A percentile compares a stretch with the other conserved stretches of the same genome.
Evolutionary conservation across 2,888 invertebrate species (phyloP).

Genomic region (Diabrotica balteata): DNA sequence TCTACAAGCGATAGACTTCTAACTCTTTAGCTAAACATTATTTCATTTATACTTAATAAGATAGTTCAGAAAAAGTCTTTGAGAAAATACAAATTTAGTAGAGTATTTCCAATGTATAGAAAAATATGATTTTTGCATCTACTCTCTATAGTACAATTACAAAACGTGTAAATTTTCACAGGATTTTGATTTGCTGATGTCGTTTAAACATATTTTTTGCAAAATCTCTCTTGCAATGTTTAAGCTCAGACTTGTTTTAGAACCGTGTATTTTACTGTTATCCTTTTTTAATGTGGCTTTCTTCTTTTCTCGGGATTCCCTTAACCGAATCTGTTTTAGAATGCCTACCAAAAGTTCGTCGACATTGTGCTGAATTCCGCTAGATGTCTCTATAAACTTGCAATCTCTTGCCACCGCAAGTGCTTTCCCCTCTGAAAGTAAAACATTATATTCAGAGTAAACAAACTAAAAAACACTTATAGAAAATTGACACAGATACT

Average conservation of each 20-base stretch:
- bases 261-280: conserved; percentile 72
- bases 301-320: conserved; percentile 75
- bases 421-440: conserved; percentile 83
- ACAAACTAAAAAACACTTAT: background rate
- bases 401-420: conserved; percentile 87
- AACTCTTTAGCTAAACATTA: too few species aligned
- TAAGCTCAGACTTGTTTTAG: conserved; percentile 81
- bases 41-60: too few species aligned
- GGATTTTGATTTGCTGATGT: conserved; percentile 84
- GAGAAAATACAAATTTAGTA: conserved; percentile 24
- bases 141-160: conserved; percentile 56
- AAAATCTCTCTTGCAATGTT: conserved; percentile 83
- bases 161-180: conserved; percentile 87
- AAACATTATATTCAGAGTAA: background rate
- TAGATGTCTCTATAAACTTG: conserved; percentile 95
- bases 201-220: conserved; percentile 85
- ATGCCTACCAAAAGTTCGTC: conserved; percentile 94
- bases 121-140: conserved; percentile 28
- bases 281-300: conserved; percentile 50
- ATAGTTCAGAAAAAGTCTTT: conserved; percentile 16
- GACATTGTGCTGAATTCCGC: conserved; percentile 95
- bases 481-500: too few species aligned
- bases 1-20: too few species aligned
- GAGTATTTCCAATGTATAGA: conserved; percentile 30
- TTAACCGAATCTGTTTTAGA: conserved; percentile 85